Conservation (phyloP, 2,797 vertebrate species). For the Pangasius mekongensis region DNA sequence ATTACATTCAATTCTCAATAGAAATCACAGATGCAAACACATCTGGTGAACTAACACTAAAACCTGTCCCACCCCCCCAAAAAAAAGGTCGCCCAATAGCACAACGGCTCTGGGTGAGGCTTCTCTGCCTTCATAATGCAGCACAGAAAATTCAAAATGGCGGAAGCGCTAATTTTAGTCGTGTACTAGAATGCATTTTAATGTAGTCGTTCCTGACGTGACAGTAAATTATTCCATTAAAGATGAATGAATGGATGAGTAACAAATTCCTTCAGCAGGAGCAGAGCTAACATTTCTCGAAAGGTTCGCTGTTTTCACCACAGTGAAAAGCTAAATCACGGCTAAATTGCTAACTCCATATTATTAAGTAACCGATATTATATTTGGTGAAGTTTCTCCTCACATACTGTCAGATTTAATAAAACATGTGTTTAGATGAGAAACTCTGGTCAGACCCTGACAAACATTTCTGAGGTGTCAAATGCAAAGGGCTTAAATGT, state of each 20-base stretch:
- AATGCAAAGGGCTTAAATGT: background rate
- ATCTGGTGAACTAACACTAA: background rate
- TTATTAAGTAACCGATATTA: background rate
- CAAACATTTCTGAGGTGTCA: background rate
- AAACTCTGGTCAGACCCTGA: too few species aligned
- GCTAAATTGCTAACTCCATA: background rate
- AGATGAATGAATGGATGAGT: background rate
- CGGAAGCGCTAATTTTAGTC: background rate
- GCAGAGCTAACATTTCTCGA: background rate
- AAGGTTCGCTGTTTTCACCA: background rate
- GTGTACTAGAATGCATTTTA: background rate
- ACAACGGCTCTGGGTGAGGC: too few species aligned
- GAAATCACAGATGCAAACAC: background rate
- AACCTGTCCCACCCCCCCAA: background rate
- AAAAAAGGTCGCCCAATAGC: too few species aligned
- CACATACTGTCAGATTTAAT: background rate
- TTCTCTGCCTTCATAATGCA: background rate
- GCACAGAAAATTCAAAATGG: background rate
- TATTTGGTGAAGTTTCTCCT: background rate
- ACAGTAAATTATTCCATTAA: background rate
- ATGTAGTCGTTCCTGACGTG: background rate
- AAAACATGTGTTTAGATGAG: background rate
- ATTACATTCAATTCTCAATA: background rate
- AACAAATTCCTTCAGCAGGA: background rate
- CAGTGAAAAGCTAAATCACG: background rate